phyloP scores from a whole-genome alignment of 2,797 vertebrate genomes.

The Pelodytes ibericus region DNA sequence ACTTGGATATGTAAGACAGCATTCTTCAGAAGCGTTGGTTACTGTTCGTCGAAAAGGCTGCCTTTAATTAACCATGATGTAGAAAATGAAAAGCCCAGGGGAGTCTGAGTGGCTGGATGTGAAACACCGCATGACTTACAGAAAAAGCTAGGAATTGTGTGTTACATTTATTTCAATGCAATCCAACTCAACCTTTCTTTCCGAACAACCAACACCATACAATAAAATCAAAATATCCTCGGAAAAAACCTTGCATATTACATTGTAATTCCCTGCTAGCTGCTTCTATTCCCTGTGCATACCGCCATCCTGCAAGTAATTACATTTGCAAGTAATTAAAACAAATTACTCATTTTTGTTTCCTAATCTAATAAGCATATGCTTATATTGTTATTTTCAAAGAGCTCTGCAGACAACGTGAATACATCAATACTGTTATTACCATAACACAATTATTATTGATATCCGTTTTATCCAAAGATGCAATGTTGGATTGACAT shows the following conservation, averaged over 20 bases:
- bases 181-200: not conserved
- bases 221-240: not conserved
- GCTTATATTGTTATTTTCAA: slow-evolving; percentile 46
- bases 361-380: slow-evolving; percentile 53
- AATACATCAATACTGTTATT: slow-evolving; percentile 49
- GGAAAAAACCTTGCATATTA: not conserved
- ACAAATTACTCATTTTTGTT: slow-evolving; percentile 51
- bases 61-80: slow-evolving; percentile 45
- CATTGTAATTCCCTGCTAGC: slow-evolving; percentile 23
- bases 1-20: slow-evolving; percentile 3
- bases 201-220: not conserved
- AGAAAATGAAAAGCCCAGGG: slow-evolving; percentile 31
- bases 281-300: slow-evolving; percentile 14
- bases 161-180: not conserved
- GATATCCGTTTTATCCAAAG: slow-evolving; percentile 35
- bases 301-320: slow-evolving; percentile 40
- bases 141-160: slow-evolving; percentile 6
- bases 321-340: slow-evolving; percentile 52
- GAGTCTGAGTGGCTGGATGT: slow-evolving; percentile 15
- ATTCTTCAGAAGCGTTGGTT: slow-evolving; percentile 2
- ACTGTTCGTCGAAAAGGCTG: slow-evolving; percentile 21
- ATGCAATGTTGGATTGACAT: slow-evolving; percentile 24
- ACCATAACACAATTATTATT: slow-evolving; percentile 48
- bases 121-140: not conserved
- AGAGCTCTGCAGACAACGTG: slow-evolving; percentile 52